Evolutionary conservation across 2,113 vertebrate species (phyloP).

Genomic region (Nasalis larvatus): DNA sequence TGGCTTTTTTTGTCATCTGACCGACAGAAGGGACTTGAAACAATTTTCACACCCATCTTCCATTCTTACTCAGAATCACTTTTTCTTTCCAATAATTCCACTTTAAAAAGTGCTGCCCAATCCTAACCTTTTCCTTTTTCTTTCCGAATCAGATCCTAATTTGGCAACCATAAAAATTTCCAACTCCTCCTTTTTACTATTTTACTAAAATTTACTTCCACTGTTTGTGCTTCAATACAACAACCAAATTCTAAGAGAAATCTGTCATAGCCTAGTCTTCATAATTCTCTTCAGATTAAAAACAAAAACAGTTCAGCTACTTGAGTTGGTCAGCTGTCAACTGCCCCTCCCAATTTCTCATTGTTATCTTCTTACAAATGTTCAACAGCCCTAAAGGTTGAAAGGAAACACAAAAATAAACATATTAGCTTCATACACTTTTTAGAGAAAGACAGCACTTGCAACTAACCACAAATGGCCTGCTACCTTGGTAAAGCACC

Average conservation of each 20-base stretch:
- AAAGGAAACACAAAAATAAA: constrained; percentile 6
- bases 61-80: neutral
- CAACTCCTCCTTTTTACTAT: neutral
- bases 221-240: neutral
- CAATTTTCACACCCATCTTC: neutral
- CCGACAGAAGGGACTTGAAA: neutral
- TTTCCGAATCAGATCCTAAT: neutral
- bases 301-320: neutral
- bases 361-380: neutral
- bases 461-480: neutral
- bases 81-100: constrained; percentile 23
- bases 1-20: neutral
- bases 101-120: neutral
- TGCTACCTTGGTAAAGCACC: neutral
- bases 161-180: neutral
- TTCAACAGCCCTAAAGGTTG: neutral
- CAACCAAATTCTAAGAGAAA: neutral
- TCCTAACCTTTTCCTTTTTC: neutral
- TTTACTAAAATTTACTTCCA: constrained; percentile 6
- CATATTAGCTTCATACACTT: neutral
- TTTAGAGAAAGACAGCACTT: neutral
- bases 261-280: neutral
- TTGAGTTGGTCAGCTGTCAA: neutral
- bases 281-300: neutral
- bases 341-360: neutral